Conservation (phyloP, 2,113 vertebrate species). For the Balaenoptera acutorostrata region DNA sequence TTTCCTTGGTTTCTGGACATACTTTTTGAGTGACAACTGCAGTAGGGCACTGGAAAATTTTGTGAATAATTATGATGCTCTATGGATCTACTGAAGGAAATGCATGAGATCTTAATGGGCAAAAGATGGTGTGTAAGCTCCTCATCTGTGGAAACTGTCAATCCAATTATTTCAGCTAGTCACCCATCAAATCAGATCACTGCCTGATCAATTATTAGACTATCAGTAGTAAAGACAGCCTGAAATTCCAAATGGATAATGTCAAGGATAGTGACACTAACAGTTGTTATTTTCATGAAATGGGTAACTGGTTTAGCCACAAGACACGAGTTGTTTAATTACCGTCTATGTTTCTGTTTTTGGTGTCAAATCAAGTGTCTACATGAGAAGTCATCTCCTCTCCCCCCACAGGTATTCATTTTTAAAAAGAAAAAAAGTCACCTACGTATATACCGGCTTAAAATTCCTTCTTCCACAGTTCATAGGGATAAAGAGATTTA, state of each 20-base stretch:
- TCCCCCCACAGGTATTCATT: neutral
- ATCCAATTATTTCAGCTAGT: slow-evolving; percentile 33
- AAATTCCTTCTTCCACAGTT: slow-evolving; percentile 6
- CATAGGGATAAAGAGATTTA: neutral
- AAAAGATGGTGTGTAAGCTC: neutral
- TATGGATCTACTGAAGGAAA: slow-evolving; percentile 7
- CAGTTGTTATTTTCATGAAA: neutral
- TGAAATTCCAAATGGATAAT: neutral
- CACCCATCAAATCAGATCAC: neutral
- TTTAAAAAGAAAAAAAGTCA: neutral
- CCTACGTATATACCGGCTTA: neutral
- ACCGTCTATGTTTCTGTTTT: neutral
- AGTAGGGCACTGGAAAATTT: neutral
- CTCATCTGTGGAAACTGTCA: slow-evolving; percentile 24
- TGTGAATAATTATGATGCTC: slow-evolving; percentile 19
- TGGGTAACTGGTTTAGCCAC: neutral
- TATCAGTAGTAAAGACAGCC: neutral
- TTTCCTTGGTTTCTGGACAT: neutral
- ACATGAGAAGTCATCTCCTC: neutral
- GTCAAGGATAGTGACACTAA: neutral
- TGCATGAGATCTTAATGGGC: neutral
- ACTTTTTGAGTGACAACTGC: neutral
- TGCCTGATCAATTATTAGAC: neutral
- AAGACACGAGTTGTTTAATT: neutral
- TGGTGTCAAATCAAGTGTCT: neutral